Conservation (phyloP, 2,797 vertebrate species). For the Sebastes reedi region DNA sequence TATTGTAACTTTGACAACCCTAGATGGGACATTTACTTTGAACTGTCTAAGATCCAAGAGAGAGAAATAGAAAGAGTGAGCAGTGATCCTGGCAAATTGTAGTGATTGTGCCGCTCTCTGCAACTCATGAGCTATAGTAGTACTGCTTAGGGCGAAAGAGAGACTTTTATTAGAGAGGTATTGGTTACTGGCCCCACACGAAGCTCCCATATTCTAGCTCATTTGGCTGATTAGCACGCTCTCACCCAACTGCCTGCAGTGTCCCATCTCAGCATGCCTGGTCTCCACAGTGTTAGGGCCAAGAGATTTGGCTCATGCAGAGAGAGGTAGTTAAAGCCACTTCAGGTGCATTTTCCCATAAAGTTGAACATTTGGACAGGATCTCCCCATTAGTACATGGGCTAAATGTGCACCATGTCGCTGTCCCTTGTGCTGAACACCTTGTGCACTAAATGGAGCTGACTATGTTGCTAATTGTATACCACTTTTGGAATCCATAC, state of each 20-base stretch:
- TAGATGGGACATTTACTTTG: background rate
- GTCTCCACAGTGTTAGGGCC: background rate
- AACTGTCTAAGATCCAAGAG: background rate
- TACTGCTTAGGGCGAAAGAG: background rate
- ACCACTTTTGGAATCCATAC: background rate
- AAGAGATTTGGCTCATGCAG: background rate
- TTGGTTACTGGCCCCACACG: background rate
- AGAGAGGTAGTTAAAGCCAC: background rate
- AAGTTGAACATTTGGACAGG: background rate
- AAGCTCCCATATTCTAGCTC: background rate
- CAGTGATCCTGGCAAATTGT: background rate
- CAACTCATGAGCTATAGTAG: background rate
- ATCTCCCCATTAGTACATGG: background rate
- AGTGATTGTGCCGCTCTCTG: background rate
- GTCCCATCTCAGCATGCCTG: background rate
- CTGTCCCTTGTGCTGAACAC: background rate
- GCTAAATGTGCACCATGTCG: background rate
- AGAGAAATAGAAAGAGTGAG: background rate
- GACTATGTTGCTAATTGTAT: background rate
- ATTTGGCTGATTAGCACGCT: background rate
- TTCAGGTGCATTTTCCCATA: background rate
- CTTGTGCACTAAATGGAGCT: background rate
- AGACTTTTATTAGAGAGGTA: background rate
- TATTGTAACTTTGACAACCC: background rate
- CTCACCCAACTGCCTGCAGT: background rate